Percentiles rank a stretch among this genome's conserved stretches.
Evolutionary conservation across 2,797 vertebrate genomes (phyloP).

Genomic region (Squalus acanthias): DNA sequence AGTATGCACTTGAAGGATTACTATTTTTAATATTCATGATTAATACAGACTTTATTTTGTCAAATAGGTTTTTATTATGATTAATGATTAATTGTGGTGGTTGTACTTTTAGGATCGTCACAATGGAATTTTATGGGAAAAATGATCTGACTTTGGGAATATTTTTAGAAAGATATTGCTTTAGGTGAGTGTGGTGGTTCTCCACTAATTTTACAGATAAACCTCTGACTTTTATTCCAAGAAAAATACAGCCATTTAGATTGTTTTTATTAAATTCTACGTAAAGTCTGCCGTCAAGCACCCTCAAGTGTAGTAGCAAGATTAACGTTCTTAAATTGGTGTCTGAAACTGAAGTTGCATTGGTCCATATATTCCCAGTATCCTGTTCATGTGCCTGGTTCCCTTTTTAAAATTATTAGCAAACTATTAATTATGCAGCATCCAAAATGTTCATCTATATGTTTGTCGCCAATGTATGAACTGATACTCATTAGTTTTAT

Average conservation of each 20-base stretch:
- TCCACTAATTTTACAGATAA: not conserved
- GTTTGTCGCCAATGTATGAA: not conserved
- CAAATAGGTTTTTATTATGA: not conserved
- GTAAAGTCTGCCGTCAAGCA: not conserved
- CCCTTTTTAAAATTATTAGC: not conserved
- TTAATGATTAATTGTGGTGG: not conserved
- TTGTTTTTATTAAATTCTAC: not conserved
- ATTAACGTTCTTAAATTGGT: too few relatives aligned
- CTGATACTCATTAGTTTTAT: not conserved
- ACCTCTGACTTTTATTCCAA: not conserved
- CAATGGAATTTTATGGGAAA: conserved; percentile 98
- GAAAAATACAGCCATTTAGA: not conserved
- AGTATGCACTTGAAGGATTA: not conserved
- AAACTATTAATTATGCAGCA: not conserved
- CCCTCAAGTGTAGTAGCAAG: too few relatives aligned
- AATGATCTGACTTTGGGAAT: conserved; percentile 93
- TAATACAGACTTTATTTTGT: not conserved
- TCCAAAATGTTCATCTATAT: not conserved
- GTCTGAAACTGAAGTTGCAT: not conserved
- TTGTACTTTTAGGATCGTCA: conserved; percentile 78
- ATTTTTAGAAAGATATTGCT: conserved; percentile 95
- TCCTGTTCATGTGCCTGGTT: not conserved
- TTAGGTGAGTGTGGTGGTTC: conserved; percentile 64
- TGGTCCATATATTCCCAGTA: not conserved
- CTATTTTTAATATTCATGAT: not conserved